phyloP scores from a whole-genome alignment of 2,888 invertebrate genomes.

The Dynastes grantii region DNA sequence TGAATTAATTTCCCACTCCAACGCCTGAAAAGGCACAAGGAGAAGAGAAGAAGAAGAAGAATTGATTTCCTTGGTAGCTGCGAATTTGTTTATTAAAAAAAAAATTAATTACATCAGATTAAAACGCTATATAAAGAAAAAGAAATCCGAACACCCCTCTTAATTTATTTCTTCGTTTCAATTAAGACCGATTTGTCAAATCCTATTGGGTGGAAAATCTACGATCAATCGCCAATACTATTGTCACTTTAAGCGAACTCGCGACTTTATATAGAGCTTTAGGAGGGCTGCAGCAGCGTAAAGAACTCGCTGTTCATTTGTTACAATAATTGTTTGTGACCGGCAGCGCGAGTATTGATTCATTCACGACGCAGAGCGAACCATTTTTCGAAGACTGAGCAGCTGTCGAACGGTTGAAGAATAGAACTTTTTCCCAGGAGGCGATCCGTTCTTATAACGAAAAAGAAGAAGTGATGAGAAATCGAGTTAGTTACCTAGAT shows the following conservation, averaged over 20 bases:
- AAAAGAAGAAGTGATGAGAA: not conserved
- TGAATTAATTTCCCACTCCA: no score
- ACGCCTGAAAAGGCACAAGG: no score
- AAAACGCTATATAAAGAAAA: no score
- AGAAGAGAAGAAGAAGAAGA: no score
- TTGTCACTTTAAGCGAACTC: not conserved
- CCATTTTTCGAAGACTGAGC: not conserved
- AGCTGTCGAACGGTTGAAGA: slow-evolving; percentile 5
- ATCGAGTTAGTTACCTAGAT: slow-evolving; percentile 14
- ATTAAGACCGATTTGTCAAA: slow-evolving; percentile 16
- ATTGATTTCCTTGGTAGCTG: no score
- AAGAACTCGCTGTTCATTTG: not conserved
- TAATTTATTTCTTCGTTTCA: slow-evolving; percentile 24
- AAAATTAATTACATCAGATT: no score
- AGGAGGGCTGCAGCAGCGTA: not conserved
- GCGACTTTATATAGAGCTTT: not conserved
- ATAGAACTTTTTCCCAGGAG: not conserved
- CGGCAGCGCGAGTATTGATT: not conserved
- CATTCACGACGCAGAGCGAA: not conserved
- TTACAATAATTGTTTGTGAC: slow-evolving; percentile 19
- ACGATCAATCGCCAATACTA: not conserved
- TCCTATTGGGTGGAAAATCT: not conserved
- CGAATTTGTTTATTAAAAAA: no score
- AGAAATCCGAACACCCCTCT: not conserved
- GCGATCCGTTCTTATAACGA: slow-evolving; percentile 2